A percentile compares a stretch with the other conserved stretches of the same genome.
Conservation (phyloP, 1,140 invertebrate genomes). For the Diabrotica undecimpunctata region DNA sequence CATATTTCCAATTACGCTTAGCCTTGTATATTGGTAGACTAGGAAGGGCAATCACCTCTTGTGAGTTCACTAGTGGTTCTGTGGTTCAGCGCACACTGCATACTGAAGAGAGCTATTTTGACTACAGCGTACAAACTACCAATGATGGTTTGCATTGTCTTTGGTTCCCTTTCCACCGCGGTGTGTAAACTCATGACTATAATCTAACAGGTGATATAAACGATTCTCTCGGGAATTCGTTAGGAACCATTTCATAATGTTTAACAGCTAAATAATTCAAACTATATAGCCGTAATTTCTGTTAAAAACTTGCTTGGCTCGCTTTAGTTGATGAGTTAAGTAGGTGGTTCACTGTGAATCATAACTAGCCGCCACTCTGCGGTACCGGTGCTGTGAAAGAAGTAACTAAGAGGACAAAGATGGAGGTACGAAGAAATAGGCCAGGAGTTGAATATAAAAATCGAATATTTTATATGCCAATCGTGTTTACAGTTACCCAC, state of each 20-base stretch:
- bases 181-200: neutral
- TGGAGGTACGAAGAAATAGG: neutral
- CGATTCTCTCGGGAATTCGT: neutral
- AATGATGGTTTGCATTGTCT: slow-evolving; percentile 23
- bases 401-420: neutral
- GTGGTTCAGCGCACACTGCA: slow-evolving; percentile 33
- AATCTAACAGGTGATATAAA: slow-evolving; percentile 10
- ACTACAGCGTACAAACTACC: slow-evolving; percentile 11
- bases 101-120: slow-evolving; percentile 29
- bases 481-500: no score
- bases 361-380: no score
- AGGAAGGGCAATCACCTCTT: slow-evolving; percentile 33
- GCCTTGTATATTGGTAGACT: slow-evolving; percentile 28
- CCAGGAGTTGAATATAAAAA: neutral
- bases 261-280: neutral
- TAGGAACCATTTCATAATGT: neutral
- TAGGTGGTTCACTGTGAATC: no score
- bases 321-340: no score
- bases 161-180: slow-evolving; percentile 16
- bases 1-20: slow-evolving; percentile 28
- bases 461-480: no score
- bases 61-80: slow-evolving; percentile 28
- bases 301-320: no score
- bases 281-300: no score
- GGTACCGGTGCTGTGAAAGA: neutral